These are phyloP conservation scores for Lasius fuliginosus DNA, from an alignment of 2,888 invertebrate species.

Conservation along the genomic window DNA sequence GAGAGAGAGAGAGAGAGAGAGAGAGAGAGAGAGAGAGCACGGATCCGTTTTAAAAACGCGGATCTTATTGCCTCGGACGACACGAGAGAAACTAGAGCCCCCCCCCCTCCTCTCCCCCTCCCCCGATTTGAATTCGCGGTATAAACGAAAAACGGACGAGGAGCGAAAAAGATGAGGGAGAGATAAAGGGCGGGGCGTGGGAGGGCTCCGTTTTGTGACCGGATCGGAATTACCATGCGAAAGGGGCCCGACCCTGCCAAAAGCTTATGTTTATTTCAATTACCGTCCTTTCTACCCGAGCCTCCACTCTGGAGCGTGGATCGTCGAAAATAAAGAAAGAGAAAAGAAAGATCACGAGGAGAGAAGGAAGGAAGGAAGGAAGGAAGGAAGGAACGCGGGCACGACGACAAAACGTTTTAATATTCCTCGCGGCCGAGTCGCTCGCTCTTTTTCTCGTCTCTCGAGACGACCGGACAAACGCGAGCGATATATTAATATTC, in stretches of 20 bases:
- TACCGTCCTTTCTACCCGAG: conserved; percentile 69
- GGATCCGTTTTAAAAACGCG: conserved; percentile 19
- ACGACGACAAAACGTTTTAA: conserved; percentile 43
- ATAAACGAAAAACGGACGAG: conserved; percentile 49
- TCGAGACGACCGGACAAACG: neutral
- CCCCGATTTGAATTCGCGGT: conserved; percentile 44
- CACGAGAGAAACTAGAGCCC: conserved; percentile 22
- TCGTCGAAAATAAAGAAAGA: conserved; percentile 62
- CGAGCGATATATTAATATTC: conserved; percentile 34
- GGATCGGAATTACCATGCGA: conserved; percentile 78
- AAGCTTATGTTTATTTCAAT: conserved; percentile 82
- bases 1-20: conserved; percentile 18
- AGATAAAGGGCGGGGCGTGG: conserved; percentile 66
- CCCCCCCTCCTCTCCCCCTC: no score
- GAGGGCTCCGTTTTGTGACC: conserved; percentile 65
- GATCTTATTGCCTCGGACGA: conserved; percentile 14
- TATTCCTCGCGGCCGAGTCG: conserved; percentile 25
- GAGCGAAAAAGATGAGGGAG: conserved; percentile 51
- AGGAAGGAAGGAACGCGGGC: neutral
- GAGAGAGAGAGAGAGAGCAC: conserved; percentile 16
- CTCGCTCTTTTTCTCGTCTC: conserved; percentile 16
- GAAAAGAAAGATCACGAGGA: conserved; percentile 7
- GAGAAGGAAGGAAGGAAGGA: neutral
- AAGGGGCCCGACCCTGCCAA: conserved; percentile 74
- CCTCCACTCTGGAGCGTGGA: conserved; percentile 50